Evolutionary conservation across 2,113 vertebrate species (phyloP).

Genomic region (Tetrao urogallus): DNA sequence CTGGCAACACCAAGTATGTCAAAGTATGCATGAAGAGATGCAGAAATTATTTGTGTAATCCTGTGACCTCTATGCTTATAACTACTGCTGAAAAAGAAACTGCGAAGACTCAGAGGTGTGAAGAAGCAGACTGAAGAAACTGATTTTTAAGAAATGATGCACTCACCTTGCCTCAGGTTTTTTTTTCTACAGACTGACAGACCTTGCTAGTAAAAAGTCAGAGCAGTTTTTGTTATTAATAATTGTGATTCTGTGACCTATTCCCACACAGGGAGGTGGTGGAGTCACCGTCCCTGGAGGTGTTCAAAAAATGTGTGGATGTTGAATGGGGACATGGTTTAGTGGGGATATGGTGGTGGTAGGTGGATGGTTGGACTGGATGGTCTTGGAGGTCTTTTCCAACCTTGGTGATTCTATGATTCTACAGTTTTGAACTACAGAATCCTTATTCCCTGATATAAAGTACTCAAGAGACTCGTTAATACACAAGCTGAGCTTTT

Average conservation of each 20-base stretch:
- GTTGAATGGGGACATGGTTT: too few relatives aligned
- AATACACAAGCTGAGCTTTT: not conserved
- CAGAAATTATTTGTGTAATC: not conserved
- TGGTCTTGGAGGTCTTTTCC: too few relatives aligned
- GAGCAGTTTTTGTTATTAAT: not conserved
- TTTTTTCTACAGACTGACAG: not conserved
- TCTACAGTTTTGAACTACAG: not conserved
- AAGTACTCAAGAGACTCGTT: not conserved
- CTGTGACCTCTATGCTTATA: not conserved
- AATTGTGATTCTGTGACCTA: not conserved
- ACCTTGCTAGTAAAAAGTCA: not conserved
- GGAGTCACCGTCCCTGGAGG: too few relatives aligned
- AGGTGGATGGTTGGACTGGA: too few relatives aligned
- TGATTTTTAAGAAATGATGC: not conserved
- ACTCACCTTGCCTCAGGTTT: not conserved
- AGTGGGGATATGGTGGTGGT: too few relatives aligned
- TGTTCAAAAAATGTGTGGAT: too few relatives aligned
- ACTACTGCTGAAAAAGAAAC: not conserved
- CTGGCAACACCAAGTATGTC: not conserved
- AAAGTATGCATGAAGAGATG: not conserved
- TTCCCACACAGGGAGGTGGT: too few relatives aligned
- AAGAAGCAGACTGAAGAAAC: not conserved
- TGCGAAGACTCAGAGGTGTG: not conserved
- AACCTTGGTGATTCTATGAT: too few relatives aligned
- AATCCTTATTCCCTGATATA: not conserved